Evolutionary conservation across 53 echinoderm and acorn worm genomes (phyloP).

Genomic region (Crossaster papposus): DNA sequence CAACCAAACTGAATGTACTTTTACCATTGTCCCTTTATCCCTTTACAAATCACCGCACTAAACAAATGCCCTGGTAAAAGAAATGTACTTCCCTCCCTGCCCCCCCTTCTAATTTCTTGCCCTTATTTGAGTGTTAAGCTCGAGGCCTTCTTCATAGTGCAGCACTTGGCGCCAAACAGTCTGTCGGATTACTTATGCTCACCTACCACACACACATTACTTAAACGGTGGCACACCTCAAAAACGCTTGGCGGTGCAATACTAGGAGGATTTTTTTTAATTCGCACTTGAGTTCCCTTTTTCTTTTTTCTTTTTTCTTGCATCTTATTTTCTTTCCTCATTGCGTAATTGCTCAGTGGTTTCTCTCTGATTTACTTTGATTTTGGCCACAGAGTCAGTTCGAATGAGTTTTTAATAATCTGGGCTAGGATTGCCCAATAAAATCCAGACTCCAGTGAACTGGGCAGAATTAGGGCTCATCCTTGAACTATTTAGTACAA

Average conservation of each 20-base stretch:
- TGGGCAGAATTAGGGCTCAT: not conserved
- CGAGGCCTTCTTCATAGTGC: conserved; percentile 28
- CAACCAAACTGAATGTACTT: not conserved
- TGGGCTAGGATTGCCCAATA: not conserved
- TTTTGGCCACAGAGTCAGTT: not conserved
- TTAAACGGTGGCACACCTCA: conserved; percentile 28
- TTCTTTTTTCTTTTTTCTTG: not conserved
- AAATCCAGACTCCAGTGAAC: not conserved
- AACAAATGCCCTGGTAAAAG: not conserved
- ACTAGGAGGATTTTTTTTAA: conserved; percentile 25
- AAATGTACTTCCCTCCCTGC: not conserved
- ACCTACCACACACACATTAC: conserved; percentile 49
- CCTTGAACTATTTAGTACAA: not conserved
- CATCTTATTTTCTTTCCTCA: not conserved
- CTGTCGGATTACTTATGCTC: conserved; percentile 49
- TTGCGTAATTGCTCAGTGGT: not conserved
- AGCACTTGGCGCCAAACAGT: conserved; percentile 42
- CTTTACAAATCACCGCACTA: not conserved
- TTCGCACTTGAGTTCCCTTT: conserved; percentile 30
- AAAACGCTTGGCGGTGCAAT: conserved; percentile 13
- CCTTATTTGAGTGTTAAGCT: conserved; percentile 20
- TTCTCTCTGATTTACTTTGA: conserved; percentile 12
- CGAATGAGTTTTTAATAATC: conserved; percentile 19
- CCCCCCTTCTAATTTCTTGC: conserved; percentile 12
- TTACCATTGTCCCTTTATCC: not conserved